Percentiles rank a stretch among this genome's conserved stretches.
Conservation (phyloP, 2,113 vertebrate species). For the Rhinogobius similis region DNA sequence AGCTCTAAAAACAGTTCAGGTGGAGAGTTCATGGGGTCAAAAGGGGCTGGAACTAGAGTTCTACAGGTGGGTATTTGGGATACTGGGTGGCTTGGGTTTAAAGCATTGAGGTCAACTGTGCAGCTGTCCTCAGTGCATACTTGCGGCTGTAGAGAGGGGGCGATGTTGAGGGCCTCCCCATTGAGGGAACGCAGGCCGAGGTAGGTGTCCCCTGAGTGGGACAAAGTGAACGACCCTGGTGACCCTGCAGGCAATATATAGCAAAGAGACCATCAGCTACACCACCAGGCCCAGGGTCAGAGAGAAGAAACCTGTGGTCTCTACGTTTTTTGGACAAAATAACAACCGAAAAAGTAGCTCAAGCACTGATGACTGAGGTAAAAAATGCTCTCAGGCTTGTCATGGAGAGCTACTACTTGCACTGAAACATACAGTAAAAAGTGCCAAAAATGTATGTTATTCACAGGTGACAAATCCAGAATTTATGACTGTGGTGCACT, state of each 20-base stretch:
- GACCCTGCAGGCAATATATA: constrained; percentile 73
- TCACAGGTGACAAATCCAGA: constrained; percentile 5
- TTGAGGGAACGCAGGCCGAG: constrained; percentile 74
- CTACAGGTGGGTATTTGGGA: constrained; percentile 39
- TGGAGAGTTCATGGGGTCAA: constrained; percentile 27
- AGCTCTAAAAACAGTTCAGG: constrained; percentile 14
- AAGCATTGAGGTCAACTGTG: constrained; percentile 56
- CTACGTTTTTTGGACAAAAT: background rate
- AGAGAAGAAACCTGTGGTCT: constrained; percentile 26
- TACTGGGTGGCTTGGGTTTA: constrained; percentile 35
- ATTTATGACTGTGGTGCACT: constrained; percentile 6
- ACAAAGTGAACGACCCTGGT: constrained; percentile 74
- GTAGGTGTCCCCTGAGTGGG: constrained; percentile 76
- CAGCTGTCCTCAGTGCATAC: constrained; percentile 72
- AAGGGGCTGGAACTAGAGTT: constrained; percentile 25
- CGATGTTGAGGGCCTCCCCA: constrained; percentile 73
- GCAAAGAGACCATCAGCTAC: constrained; percentile 60
- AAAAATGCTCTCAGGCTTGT: background rate
- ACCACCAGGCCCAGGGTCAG: constrained; percentile 35
- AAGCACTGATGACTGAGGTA: background rate
- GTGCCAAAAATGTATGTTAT: background rate
- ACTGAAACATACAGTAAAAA: background rate
- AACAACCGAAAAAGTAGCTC: constrained; percentile 16
- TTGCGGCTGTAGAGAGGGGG: constrained; percentile 76
- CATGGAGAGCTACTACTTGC: background rate